phyloP scores from a whole-genome alignment of 2,888 invertebrate genomes.

The Drosophila mulleri region DNA sequence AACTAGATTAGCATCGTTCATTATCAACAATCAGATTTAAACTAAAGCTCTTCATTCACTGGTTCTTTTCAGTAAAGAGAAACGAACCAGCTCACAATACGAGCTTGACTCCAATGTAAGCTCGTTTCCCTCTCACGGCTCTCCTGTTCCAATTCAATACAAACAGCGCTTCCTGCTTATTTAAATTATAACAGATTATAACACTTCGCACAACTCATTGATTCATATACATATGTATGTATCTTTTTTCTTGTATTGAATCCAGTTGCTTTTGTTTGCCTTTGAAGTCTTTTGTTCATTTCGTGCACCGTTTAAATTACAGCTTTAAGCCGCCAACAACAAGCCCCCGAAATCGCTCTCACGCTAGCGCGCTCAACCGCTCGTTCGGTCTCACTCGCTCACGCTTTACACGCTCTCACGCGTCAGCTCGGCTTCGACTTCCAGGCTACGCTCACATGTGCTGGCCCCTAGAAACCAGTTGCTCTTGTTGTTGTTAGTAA shows the following conservation, averaged over 20 bases:
- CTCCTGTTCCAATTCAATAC: not conserved
- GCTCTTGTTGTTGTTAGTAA: slow-evolving; percentile 70
- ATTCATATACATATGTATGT: not conserved
- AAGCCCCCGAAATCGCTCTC: slow-evolving; percentile 29
- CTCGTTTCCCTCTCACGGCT: not conserved
- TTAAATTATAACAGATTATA: slow-evolving; percentile 4
- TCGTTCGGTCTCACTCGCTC: not conserved
- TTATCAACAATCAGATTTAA: not conserved
- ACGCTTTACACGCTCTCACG: slow-evolving; percentile 8
- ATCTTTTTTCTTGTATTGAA: not conserved
- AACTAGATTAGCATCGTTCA: not conserved
- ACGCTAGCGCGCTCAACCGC: slow-evolving; percentile 21
- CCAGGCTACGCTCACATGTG: slow-evolving; percentile 41
- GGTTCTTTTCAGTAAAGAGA: not conserved
- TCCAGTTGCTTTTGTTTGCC: slow-evolving; percentile 11
- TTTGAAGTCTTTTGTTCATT: slow-evolving; percentile 13
- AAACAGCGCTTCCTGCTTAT: not conserved
- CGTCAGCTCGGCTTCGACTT: slow-evolving; percentile 35
- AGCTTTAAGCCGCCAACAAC: slow-evolving; percentile 50
- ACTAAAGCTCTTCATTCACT: not conserved
- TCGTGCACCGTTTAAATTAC: slow-evolving; percentile 31
- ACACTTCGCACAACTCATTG: not conserved
- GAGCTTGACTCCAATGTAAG: not conserved
- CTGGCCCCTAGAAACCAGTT: slow-evolving; percentile 66
- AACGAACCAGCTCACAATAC: slow-evolving; percentile 1